Base-by-base conservation (phyloP, 2,797 vertebrate species). In the Muscicapa comitata region DNA sequence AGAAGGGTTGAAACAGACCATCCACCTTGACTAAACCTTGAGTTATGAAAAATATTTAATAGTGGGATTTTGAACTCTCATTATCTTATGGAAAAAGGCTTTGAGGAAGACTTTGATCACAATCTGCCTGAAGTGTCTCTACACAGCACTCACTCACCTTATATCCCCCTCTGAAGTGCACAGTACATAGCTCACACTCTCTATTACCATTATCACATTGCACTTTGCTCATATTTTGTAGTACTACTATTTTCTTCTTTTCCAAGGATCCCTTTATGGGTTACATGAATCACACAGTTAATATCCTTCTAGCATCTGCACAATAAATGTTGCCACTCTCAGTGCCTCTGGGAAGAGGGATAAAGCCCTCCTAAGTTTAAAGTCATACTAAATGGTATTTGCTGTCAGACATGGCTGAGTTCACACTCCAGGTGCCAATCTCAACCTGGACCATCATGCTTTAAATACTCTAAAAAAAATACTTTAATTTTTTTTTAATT, bases 321-420 rank as follows among this genome's bases (percentile, higher is more conserved):
- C 28, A 72, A 73, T 51, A 35, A 81, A 57, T 2, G 7, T 12
- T 68, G 48, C 65, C 35, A 90, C 18, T 63, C 33, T 70, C 23
- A 68, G 26, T 14, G 21, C 19, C 33, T 50, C 53, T 16, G 37
- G 37, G 33, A 88, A 43, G 29, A 50, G 33, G 70, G 11, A 48
- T 17, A 73, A 78, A 57, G 9, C 25, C 19, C 21, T 85, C n/a
- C 37, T 42, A 51, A 82, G 35, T 25, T 20, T 55, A 28, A 63
- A 77, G 53, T 14, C 0, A 1, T 33, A 50, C 33, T 43, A 87
- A 57, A 67, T 6, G 7, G 23, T 38, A 78, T 62, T 55, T 62
- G 26, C 38, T 17, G 6, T 51, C 40, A 5, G 31, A 37, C 37
- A 61, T 0, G 0, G 53, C 13, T 0, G 0, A 66, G 28, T n/a